phyloP scores from a whole-genome alignment of 2,888 invertebrate species.

The Synanthedon vespiformis region DNA sequence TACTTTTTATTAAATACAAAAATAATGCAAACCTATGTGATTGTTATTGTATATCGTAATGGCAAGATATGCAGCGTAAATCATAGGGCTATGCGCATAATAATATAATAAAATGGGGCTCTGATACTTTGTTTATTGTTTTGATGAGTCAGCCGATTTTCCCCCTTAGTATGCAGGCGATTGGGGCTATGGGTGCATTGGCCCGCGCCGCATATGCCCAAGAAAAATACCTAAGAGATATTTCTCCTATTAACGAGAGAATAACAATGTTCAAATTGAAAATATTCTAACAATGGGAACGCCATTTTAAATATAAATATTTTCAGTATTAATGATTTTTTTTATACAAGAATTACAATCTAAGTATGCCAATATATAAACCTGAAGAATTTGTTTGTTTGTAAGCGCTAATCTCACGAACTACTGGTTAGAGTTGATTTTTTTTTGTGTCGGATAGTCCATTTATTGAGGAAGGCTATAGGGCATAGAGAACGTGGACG shows the following conservation, averaged over 20 bases:
- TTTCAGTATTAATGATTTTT: too few relatives aligned
- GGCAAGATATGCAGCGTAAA: conserved; percentile 56
- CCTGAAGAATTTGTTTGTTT: too few relatives aligned
- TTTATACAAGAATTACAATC: too few relatives aligned
- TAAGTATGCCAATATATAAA: too few relatives aligned
- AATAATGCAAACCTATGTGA: too few relatives aligned
- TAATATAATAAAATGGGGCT: conserved; percentile 64
- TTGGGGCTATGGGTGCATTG: conserved; percentile 21
- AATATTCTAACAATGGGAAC: background rate
- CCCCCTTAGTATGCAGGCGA: conserved; percentile 31
- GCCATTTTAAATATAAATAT: background rate
- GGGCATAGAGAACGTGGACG: too few relatives aligned
- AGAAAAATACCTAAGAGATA: conserved; percentile 22
- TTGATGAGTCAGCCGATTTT: conserved; percentile 65
- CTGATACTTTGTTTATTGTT: conserved; percentile 72
- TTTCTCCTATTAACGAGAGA: background rate
- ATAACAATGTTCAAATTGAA: background rate
- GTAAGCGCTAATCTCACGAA: too few relatives aligned
- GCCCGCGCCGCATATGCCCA: conserved; percentile 46
- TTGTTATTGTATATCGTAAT: too few relatives aligned
- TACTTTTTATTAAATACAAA: too few relatives aligned
- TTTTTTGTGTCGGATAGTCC: too few relatives aligned
- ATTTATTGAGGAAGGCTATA: too few relatives aligned
- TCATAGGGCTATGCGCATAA: conserved; percentile 65
- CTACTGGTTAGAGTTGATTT: too few relatives aligned